phyloP scores from a whole-genome alignment of 1,140 invertebrate species.

The Achroia grisella region DNA sequence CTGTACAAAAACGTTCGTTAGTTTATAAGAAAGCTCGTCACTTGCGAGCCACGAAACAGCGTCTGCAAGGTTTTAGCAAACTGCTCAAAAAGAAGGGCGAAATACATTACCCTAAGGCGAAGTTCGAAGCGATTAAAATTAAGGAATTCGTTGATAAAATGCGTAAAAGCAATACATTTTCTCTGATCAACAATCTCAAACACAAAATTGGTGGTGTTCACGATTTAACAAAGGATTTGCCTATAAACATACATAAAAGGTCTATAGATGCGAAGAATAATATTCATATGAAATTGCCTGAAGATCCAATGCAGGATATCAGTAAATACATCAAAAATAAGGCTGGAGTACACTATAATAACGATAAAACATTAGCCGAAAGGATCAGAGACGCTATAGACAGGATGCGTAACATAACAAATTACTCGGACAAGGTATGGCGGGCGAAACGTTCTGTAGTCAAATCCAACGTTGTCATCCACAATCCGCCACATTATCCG shows the following conservation, averaged over 20 bases:
- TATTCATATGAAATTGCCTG: conserved; percentile 7
- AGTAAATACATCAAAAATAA: conserved; percentile 15
- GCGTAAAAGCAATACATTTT: too few relatives aligned
- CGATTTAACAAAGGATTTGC: not conserved
- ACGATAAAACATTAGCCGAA: conserved; percentile 1
- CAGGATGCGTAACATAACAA: not conserved
- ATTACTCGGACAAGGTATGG: not conserved
- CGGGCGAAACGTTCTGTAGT: not conserved
- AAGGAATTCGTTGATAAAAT: too few relatives aligned
- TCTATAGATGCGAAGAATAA: conserved; percentile 2
- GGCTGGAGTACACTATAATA: conserved; percentile 6
- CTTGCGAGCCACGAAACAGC: not conserved
- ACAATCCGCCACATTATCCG: not conserved
- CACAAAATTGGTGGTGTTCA: not conserved
- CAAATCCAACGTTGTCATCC: not conserved
- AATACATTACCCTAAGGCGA: too few relatives aligned
- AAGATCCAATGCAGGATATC: conserved; percentile 15
- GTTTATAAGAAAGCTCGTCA: conserved; percentile 5
- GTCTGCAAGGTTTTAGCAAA: not conserved
- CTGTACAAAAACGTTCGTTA: conserved; percentile 19
- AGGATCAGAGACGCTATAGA: conserved; percentile 3
- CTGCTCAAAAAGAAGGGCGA: not conserved
- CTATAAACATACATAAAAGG: conserved; percentile 1
- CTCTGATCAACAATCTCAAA: too few relatives aligned
- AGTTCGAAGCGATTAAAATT: too few relatives aligned